A percentile compares a stretch with the other conserved stretches of the same genome.
phyloP scores from a whole-genome alignment of 2,113 vertebrate species.

The Sinocyclocheilus rhinocerous region DNA sequence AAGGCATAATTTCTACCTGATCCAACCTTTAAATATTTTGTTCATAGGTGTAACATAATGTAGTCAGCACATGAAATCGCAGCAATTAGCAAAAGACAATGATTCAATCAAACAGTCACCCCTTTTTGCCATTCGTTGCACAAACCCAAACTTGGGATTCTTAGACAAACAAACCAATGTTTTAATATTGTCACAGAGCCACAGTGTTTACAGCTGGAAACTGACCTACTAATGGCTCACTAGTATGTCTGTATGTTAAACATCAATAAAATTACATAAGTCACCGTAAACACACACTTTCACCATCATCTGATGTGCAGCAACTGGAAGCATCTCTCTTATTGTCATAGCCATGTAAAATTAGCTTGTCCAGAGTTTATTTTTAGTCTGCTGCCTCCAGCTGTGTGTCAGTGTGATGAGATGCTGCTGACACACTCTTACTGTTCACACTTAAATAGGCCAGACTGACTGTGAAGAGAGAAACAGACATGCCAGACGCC shows the following conservation, averaged over 20 bases:
- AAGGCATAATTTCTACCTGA: too few relatives aligned
- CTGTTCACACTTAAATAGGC: conserved; percentile 23
- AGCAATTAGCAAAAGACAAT: too few relatives aligned
- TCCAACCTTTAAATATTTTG: too few relatives aligned
- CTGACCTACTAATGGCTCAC: not conserved
- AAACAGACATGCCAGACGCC: not conserved
- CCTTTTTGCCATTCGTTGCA: too few relatives aligned
- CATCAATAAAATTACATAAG: not conserved
- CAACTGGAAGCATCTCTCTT: conserved; percentile 29
- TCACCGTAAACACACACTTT: not conserved
- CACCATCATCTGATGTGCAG: not conserved
- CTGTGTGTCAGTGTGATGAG: conserved; percentile 37
- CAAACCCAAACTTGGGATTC: too few relatives aligned
- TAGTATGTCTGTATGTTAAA: not conserved
- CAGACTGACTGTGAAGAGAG: conserved; percentile 22
- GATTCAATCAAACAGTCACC: too few relatives aligned
- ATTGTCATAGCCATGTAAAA: conserved; percentile 46
- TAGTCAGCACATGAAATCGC: too few relatives aligned
- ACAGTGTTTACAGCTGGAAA: not conserved
- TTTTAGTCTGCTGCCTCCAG: conserved; percentile 44
- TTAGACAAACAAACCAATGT: too few relatives aligned
- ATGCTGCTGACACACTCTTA: conserved; percentile 16
- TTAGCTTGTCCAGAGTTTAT: conserved; percentile 40
- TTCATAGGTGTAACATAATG: too few relatives aligned
- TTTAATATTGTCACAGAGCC: too few relatives aligned